A percentile compares a stretch with the other conserved stretches of the same genome.
Conservation (phyloP, 2,888 invertebrate species). For the Willowsia nigromaculata region DNA sequence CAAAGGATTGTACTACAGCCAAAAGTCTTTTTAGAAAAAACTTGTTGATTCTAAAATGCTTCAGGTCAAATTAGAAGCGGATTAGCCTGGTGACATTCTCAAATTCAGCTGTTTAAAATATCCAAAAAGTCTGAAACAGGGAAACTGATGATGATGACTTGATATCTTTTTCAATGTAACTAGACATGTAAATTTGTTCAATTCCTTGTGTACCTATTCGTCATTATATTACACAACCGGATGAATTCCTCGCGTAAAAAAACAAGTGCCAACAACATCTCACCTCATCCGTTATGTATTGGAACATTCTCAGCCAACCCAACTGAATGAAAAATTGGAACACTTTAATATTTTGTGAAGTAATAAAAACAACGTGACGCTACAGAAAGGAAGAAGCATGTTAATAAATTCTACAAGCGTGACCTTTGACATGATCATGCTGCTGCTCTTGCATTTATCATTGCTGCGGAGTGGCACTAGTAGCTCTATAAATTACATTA, state of each 20-base stretch:
- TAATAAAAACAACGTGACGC: background rate
- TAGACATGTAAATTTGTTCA: too few relatives aligned
- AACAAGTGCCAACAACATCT: slow-evolving; percentile 10
- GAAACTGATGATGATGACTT: background rate
- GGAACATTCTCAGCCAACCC: background rate
- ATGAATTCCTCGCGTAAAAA: slow-evolving; percentile 34
- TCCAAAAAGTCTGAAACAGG: background rate
- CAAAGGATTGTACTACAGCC: background rate
- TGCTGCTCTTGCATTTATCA: background rate
- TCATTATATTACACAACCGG: slow-evolving; percentile 25
- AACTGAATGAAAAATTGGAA: slow-evolving; percentile 22
- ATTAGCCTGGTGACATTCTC: background rate
- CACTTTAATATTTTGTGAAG: slow-evolving; percentile 9
- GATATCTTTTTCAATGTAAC: background rate
- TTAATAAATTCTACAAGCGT: slow-evolving; percentile 48
- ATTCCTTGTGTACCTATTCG: background rate
- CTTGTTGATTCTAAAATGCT: background rate
- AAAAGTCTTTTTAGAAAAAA: background rate
- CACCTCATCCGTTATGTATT: background rate
- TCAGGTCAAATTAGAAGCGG: background rate
- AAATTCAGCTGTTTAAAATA: background rate
- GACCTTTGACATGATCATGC: slow-evolving; percentile 53
- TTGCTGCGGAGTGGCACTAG: background rate
- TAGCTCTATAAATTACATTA: background rate
- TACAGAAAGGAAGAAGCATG: slow-evolving; percentile 32